Evolutionary conservation across 2,888 invertebrate genomes (phyloP), one percentile per base, ranked within the genome.

Genomic region (Aporophyla lueneburgensis): DNA sequence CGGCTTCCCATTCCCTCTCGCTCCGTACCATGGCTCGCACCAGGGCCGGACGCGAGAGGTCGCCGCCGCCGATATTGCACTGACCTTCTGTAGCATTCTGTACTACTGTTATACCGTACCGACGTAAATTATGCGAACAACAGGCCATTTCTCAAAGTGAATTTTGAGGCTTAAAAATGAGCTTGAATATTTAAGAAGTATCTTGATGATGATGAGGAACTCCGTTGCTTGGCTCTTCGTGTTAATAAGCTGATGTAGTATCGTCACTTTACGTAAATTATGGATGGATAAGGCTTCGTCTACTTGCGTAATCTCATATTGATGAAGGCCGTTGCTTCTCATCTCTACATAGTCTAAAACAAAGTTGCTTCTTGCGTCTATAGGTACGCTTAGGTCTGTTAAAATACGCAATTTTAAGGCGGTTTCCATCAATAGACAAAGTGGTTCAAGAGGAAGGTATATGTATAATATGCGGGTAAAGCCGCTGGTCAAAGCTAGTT

Each of bases 151-250:
- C 78, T 80, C 78, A 84, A 85, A 87, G 89, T 85, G 83, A 85
- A 87, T 85, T 85, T 83, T 72, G 77, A 53, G 33, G 81, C 76
- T 84, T 73, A 85, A 86, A 88, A 80, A 84, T 84, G 72, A 69
- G 62, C 56, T 65, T 78, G 83, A 78, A 83, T 86, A 83, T 86
- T 83, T 67, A 72, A 66, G 77, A 71, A 63, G 75, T 70, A 33
- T 16, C 27, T 63, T 56, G 40, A 49, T 65, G 86, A 82, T 71
- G 59, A 71, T 78, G 86, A 83, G 49, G 78, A 83, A 83, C 68
- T 66, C 74, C 33, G 59, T 46, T 12, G 71, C n/a, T 62, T n/a
- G 24, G 74, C 71, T 76, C 43, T 66, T 62, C 46, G 54, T 58
- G 71, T 73, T 85, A 73, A 83, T 82, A 83, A 82, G 62, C 53